Base-by-base conservation (phyloP, 2,888 invertebrate genomes). In the Oscheius sp. region DNA sequence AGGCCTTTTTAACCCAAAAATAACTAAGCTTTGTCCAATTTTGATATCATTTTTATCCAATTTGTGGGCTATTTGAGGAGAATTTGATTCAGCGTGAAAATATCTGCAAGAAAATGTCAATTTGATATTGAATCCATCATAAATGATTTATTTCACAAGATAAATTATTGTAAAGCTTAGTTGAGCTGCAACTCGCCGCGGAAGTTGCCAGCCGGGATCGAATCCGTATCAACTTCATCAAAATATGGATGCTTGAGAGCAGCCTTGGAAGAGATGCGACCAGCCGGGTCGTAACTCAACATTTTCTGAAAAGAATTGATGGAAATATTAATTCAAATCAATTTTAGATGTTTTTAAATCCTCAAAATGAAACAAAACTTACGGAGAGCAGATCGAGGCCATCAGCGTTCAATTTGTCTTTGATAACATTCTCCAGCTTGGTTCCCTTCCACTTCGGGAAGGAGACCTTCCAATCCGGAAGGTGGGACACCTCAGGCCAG, bases 221-320 rank as follows among this genome's bases (percentile, higher is more conserved):
- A 66, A 10, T 61, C 61, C 27, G 71, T 79, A 68, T 82, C 80
- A 45, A 84, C 55, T 45, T 93, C 92, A 76, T 91, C 89, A 89
- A 97, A 96, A 89, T 93, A 97, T 0, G 92, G 91, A 88, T 97
- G 96, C 15, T 90, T 88, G 27, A 95, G 89, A 29, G 92, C 91
- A 50, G 91, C 91, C 87, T 92, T 92, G 0, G 96, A 95, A 0
- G 92, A 91, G 84, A 97, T 92, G 78, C 97, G 91, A 81, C 91
- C 90, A 17, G 91, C 90, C 1, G 97, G 97, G 88, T 96, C 93
- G 87, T 96, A 98, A 17, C 92, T 90, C 52, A 98, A 89, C 92
- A 94, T 94, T 63, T 76, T 63, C 84, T 89, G 87, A 73, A 93
- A 88, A 70, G n/a, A n/a, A n/a, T n/a, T n/a, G n/a, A n/a, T n/a